Evolutionary conservation across 2,113 vertebrate species (phyloP).

Genomic region (chimpanzee (Pan troglodytes)): NHGRI_mPanTro3-v2.1_pri NC_072421.2:76807001-76807500

Average conservation of each 20-base stretch:
- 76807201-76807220: not conserved
- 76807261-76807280: not conserved
- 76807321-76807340: not conserved
- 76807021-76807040: not conserved
- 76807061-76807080: not conserved
- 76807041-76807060: not conserved
- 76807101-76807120: not conserved
- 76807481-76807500: not conserved
- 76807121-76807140: not conserved
- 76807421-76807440: not conserved
- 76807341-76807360: not conserved
- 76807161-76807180: not conserved
- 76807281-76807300: not conserved
- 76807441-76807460: not conserved
- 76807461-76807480: not conserved
- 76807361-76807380: not conserved
- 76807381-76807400: not conserved
- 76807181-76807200: not conserved
- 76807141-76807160: not conserved
- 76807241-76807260: slow-evolving; percentile 22
- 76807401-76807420: not conserved
- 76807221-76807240: not conserved
- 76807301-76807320: not conserved
- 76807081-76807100: not conserved
- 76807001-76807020: not conserved